Evolutionary conservation across 2,888 invertebrate genomes (phyloP), one percentile per base, ranked within the genome.

Genomic region (Lydus trimaculatus): DNA sequence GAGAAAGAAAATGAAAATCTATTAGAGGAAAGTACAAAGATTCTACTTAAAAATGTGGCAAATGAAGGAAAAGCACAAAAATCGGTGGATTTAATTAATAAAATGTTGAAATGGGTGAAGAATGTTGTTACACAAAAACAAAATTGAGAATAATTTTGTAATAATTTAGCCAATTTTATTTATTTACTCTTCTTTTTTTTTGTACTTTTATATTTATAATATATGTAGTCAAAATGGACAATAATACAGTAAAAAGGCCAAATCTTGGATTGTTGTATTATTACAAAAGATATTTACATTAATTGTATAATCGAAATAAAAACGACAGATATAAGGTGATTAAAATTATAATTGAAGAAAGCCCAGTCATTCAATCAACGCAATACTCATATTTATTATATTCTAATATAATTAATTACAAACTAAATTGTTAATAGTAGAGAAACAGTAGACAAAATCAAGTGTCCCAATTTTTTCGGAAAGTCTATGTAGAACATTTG

Each of bases 81-180:
- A 60, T 73, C 78, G 67, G 73, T 80, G 9, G 77, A 72, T 58
- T 63, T 81, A 31, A 69, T 77, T 2, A 76, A 72, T 63, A 76
- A 74, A 66, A 58, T 80, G 23, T 67, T 80, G n/a, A 67, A 65
- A 15, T 80, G 79, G 75, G 75, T 81, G 69, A 78, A 75, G 48
- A 73, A 68, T 52, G 69, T 79, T 31, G 68, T 75, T 9, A 61
- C 43, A 11, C 25, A 23, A 13, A 52, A 23, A 52, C 52, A 52
- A 11, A 13, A 52, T 11, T 52, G 13, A 48, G 15, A 13, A 52
- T 62, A 60, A 25, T 17, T 13, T 15, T 2, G 28, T 28, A 3
- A 4, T n/a, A 5, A 56, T 67, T 31, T 67, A 31, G 28, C 17
- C 11, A 36, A 48, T 43, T 63, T 56, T 31, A 25, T 58, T 48